These are phyloP conservation scores for Leucoraja ocellata DNA, from an alignment of 2,797 vertebrate genomes.

Conservation along the genomic window DNA sequence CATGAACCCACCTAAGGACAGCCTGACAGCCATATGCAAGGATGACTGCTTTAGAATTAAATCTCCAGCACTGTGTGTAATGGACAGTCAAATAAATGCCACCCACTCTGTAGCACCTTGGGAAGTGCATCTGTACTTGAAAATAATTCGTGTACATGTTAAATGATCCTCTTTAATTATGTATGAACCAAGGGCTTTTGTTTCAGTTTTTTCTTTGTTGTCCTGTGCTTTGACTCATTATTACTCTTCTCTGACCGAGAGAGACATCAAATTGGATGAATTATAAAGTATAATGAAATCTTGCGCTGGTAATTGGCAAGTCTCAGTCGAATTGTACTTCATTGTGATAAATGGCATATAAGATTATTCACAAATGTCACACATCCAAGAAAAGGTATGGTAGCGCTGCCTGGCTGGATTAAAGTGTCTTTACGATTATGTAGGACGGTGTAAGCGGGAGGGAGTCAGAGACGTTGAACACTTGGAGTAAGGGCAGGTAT, in stretches of 20 bases:
- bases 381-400: background rate
- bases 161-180: background rate
- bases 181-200: background rate
- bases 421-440: too few relatives aligned
- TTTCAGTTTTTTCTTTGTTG: background rate
- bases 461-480: too few relatives aligned
- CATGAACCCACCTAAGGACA: too few relatives aligned
- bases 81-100: too few relatives aligned
- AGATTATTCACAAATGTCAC: background rate
- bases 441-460: too few relatives aligned
- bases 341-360: background rate
- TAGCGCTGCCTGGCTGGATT: too few relatives aligned
- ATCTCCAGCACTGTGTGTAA: too few relatives aligned
- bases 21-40: too few relatives aligned
- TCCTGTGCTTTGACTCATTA: background rate
- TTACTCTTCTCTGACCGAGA: background rate
- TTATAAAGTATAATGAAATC: background rate
- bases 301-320: background rate
- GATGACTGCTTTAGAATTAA: too few relatives aligned
- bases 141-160: background rate
- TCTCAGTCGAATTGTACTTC: background rate
- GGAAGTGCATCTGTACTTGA: background rate
- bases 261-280: background rate
- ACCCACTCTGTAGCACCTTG: too few relatives aligned
- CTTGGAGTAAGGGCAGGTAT: too few relatives aligned